These are phyloP conservation scores for Matsumyia berberina DNA, from an alignment of 2,888 invertebrate genomes.

Conservation along the genomic window DNA sequence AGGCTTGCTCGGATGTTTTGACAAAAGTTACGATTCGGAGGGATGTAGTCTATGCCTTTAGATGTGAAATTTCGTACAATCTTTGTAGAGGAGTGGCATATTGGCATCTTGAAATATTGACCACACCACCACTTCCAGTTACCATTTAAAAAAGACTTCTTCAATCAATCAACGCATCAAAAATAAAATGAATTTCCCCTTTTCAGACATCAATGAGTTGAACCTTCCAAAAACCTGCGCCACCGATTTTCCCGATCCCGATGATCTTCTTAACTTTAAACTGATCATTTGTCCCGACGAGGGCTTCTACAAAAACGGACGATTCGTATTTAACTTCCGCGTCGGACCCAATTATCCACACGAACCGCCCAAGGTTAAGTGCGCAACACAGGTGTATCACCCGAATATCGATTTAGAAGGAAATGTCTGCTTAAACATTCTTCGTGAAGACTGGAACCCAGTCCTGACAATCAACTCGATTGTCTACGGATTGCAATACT, in stretches of 20 bases:
- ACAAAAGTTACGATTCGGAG: too few species aligned
- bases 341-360: conserved; percentile 98
- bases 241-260: conserved; percentile 97
- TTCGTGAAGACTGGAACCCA: conserved; percentile 99
- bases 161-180: too few species aligned
- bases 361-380: conserved; percentile 99
- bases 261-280: conserved; percentile 98
- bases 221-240: conserved; percentile 98
- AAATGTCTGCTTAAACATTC: conserved; percentile 98
- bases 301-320: conserved; percentile 97
- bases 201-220: conserved; percentile 96
- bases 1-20: too few species aligned
- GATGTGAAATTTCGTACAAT: too few species aligned
- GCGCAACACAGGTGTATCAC: conserved; percentile 98
- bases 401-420: conserved; percentile 99
- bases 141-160: too few species aligned
- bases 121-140: too few species aligned
- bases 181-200: conserved; percentile 22
- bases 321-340: conserved; percentile 96
- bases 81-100: too few species aligned
- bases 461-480: conserved; percentile 98
- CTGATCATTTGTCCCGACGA: conserved; percentile 98
- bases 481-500: conserved; percentile 98
- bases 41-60: too few species aligned
- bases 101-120: too few species aligned